These are phyloP conservation scores for Ophthalmolycus amberensis DNA, from an alignment of 2,113 vertebrate genomes.

Conservation along the genomic window DNA sequence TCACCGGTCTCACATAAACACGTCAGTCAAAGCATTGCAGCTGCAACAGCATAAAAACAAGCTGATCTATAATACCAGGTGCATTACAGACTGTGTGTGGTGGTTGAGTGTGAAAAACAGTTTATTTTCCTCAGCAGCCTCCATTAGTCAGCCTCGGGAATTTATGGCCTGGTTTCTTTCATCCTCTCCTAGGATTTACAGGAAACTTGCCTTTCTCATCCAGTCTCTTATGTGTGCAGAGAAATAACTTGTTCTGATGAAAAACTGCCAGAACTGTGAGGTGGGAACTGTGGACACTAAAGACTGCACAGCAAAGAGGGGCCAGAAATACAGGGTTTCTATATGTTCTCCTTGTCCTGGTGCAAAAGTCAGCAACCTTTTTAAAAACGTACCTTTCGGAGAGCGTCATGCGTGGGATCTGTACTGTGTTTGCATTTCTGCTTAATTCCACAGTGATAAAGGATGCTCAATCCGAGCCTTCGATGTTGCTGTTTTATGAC, in stretches of 20 bases:
- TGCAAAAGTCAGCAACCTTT: background rate
- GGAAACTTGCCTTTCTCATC: constrained; percentile 23
- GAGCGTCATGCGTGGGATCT: background rate
- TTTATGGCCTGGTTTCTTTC: constrained; percentile 35
- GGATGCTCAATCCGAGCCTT: background rate
- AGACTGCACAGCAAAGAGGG: background rate
- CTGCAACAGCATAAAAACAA: background rate
- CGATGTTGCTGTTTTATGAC: constrained; percentile 17
- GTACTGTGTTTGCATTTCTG: background rate
- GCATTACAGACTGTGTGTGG: background rate
- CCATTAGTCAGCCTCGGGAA: constrained; percentile 1
- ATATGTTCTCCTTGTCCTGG: background rate
- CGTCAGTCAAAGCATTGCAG: background rate
- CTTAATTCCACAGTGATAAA: constrained; percentile 10
- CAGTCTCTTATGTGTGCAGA: constrained; percentile 26
- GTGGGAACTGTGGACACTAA: background rate
- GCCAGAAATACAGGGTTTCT: background rate
- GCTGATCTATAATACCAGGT: background rate
- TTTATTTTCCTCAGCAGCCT: constrained; percentile 12
- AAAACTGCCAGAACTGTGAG: background rate
- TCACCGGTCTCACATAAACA: background rate
- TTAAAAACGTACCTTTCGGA: background rate
- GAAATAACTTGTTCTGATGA: constrained; percentile 30
- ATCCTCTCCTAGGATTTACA: constrained; percentile 46
- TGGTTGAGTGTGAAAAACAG: constrained; percentile 15